phyloP scores from a whole-genome alignment of 2,797 vertebrate species.

The Pseudotriccus pelzelni region DNA sequence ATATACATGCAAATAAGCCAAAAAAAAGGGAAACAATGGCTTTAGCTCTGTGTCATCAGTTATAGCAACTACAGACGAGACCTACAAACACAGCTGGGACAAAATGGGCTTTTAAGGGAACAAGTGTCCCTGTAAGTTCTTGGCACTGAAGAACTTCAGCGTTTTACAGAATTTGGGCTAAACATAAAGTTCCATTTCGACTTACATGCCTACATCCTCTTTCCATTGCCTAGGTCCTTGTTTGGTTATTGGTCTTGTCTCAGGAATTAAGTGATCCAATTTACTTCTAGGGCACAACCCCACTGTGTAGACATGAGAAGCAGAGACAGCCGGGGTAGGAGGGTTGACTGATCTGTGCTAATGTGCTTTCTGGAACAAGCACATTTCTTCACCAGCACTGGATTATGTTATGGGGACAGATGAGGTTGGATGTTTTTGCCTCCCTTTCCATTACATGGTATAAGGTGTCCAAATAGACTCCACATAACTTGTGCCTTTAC shows the following conservation, averaged over 20 bases:
- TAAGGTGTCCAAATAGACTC: background rate
- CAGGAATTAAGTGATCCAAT: background rate
- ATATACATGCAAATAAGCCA: background rate
- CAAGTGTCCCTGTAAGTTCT: background rate
- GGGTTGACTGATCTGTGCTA: background rate
- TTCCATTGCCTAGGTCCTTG: background rate
- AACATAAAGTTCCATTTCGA: background rate
- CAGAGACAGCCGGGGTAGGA: background rate
- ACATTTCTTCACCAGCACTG: background rate
- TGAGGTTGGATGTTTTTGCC: background rate
- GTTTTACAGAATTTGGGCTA: background rate
- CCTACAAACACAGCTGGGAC: background rate
- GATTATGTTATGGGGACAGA: background rate
- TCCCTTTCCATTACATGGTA: background rate
- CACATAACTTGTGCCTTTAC: background rate
- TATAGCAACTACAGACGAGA: background rate
- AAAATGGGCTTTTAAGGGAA: background rate
- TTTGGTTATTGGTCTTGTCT: background rate
- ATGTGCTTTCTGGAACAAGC: background rate
- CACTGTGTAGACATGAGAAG: rapidly evolving
- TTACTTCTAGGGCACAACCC: background rate
- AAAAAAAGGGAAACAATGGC: background rate
- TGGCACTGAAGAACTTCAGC: background rate
- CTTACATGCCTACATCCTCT: background rate
- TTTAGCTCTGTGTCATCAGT: background rate